Percentiles rank a stretch among this genome's conserved stretches.
phyloP scores from a whole-genome alignment of 1,140 invertebrate species.

The Macrotrachela quadricornifera region DNA sequence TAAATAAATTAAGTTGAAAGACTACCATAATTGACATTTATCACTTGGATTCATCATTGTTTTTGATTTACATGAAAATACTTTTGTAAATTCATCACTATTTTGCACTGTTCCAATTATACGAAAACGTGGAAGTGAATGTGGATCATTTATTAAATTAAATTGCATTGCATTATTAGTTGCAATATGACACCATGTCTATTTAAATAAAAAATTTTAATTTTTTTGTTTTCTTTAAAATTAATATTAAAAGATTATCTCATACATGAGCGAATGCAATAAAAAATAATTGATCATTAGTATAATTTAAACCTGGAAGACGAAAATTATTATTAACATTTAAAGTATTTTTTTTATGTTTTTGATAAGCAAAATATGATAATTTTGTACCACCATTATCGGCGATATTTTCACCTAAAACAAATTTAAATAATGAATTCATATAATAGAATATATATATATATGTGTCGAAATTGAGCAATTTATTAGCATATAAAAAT shows the following conservation, averaged over 20 bases:
- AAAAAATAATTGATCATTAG: slow-evolving; percentile 3
- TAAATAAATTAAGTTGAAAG: too few relatives aligned
- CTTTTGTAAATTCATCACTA: slow-evolving; percentile 21
- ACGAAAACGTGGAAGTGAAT: slow-evolving; percentile 16
- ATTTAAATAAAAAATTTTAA: not conserved
- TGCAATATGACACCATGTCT: slow-evolving; percentile 20
- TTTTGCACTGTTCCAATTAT: slow-evolving; percentile 22
- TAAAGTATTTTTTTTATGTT: not conserved
- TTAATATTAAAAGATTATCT: not conserved
- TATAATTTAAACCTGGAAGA: slow-evolving; percentile 1
- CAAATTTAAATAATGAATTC: slow-evolving; percentile 23
- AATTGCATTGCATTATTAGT: slow-evolving; percentile 13
- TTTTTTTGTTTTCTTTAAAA: not conserved
- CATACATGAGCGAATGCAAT: slow-evolving; percentile 22
- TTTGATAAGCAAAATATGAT: slow-evolving; percentile 22
- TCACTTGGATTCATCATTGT: slow-evolving; percentile 9
- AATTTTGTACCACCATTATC: slow-evolving; percentile 34
- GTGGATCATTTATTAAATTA: slow-evolving; percentile 15
- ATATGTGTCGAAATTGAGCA: too few relatives aligned
- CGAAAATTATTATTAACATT: too few relatives aligned
- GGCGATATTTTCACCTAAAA: slow-evolving; percentile 34
- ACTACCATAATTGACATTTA: slow-evolving; percentile 11
- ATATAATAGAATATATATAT: too few relatives aligned
- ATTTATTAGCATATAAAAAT: too few relatives aligned
- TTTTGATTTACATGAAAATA: slow-evolving; percentile 21